phyloP scores from a whole-genome alignment of 2,888 invertebrate genomes.

The Heliconius ethilla region DNA sequence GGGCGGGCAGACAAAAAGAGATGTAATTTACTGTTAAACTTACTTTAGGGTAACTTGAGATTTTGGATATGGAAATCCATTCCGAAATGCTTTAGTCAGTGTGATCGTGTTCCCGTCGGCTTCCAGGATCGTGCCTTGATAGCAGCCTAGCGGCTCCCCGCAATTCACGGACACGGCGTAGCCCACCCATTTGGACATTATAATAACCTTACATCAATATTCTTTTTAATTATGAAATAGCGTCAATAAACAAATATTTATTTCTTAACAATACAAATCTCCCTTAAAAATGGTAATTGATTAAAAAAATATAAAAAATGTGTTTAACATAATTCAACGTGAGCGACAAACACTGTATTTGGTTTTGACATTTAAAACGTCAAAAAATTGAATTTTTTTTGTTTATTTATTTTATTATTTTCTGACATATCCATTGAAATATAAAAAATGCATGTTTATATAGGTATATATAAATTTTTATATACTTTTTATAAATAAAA shows the following conservation, averaged over 20 bases:
- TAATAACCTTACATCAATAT: slow-evolving; percentile 32
- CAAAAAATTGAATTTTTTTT: background rate
- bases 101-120: slow-evolving; percentile 88
- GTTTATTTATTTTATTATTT: background rate
- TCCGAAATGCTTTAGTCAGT: slow-evolving; percentile 90
- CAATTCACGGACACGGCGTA: slow-evolving; percentile 93
- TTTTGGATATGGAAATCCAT: slow-evolving; percentile 85
- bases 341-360: background rate
- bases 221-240: background rate
- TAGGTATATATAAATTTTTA: background rate
- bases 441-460: background rate
- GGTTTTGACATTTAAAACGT: background rate
- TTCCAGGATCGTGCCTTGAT: slow-evolving; percentile 89
- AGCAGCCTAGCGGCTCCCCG: slow-evolving; percentile 88
- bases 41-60: slow-evolving; percentile 78
- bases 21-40: slow-evolving; percentile 44
- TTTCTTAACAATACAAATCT: slow-evolving; percentile 18
- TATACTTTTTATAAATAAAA: no score
- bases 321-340: slow-evolving; percentile 9
- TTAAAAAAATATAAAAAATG: slow-evolving; percentile 10
- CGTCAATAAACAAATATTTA: background rate
- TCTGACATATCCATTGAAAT: background rate
- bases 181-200: slow-evolving; percentile 86
- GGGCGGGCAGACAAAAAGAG: no score
- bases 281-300: slow-evolving; percentile 5